Percentiles rank a stretch among this genome's conserved stretches.
These are phyloP conservation scores for Rattus norvegicus DNA, from an alignment of 2,113 vertebrate genomes.

Conservation along the genomic window DNA sequence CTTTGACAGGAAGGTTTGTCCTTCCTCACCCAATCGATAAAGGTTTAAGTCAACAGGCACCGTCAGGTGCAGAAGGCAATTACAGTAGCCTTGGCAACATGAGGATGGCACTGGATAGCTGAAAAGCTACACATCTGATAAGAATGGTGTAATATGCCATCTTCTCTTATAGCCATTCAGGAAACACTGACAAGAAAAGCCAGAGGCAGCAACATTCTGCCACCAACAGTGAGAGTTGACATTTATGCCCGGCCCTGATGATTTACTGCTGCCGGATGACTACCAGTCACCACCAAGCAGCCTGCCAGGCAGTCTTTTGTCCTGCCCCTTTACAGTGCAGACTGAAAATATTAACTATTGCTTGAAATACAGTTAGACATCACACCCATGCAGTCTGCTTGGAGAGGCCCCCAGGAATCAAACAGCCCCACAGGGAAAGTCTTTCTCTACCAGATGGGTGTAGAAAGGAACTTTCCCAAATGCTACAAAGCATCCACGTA, in stretches of 20 bases:
- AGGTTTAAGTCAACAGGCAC: constrained; percentile 23
- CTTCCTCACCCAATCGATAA: not conserved
- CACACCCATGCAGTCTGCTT: not conserved
- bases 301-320: not conserved
- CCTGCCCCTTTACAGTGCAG: not conserved
- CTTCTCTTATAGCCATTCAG: not conserved
- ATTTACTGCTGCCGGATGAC: not conserved
- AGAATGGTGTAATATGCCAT: not conserved
- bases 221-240: not conserved
- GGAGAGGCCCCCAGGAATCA: not conserved
- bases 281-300: not conserved
- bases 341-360: not conserved
- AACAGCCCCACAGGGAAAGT: not conserved
- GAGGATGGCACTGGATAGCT: not conserved
- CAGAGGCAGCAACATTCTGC: not conserved
- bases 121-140: constrained; percentile 33
- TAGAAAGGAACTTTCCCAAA: not conserved
- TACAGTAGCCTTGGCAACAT: not conserved
- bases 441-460: not conserved
- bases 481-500: not conserved
- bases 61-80: not conserved
- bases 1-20: not conserved
- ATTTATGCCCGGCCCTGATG: not conserved
- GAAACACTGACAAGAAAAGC: constrained; percentile 40
- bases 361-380: not conserved